Conservation (phyloP, 2,113 vertebrate species). For the Pterocles gutturalis region DNA sequence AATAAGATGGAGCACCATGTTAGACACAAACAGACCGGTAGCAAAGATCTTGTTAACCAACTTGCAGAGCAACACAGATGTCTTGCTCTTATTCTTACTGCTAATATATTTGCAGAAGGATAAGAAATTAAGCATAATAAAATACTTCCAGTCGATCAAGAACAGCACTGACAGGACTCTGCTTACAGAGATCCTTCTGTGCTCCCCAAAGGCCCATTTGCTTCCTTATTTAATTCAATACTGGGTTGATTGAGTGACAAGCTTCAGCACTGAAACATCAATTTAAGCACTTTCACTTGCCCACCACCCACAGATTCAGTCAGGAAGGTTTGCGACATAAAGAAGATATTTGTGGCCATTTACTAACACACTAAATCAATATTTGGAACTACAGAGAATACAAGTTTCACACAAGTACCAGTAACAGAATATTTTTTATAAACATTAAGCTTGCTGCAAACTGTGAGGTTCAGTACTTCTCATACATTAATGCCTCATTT, state of each 20-base stretch:
- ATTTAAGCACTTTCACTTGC: neutral
- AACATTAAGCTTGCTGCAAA: neutral
- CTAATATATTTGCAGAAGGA: neutral
- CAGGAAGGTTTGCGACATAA: neutral
- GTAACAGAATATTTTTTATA: neutral
- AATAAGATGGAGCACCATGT: accelerated
- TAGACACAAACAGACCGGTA: neutral
- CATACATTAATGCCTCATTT: neutral
- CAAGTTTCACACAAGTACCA: neutral
- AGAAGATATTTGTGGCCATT: neutral
- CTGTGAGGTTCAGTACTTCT: neutral
- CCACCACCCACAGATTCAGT: neutral
- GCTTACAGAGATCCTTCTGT: neutral
- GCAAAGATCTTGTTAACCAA: neutral
- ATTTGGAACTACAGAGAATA: neutral
- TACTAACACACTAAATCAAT: neutral
- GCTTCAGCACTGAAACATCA: neutral
- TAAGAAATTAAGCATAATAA: neutral
- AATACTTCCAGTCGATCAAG: neutral
- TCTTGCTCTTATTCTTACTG: neutral
- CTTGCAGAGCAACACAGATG: neutral
- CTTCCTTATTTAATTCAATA: neutral
- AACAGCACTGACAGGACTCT: neutral
- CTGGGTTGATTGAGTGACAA: neutral
- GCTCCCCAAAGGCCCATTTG: neutral